Evolutionary conservation across 2,888 invertebrate genomes (phyloP), one percentile per base, ranked within the genome.

Genomic region (Lingula anatina): DNA sequence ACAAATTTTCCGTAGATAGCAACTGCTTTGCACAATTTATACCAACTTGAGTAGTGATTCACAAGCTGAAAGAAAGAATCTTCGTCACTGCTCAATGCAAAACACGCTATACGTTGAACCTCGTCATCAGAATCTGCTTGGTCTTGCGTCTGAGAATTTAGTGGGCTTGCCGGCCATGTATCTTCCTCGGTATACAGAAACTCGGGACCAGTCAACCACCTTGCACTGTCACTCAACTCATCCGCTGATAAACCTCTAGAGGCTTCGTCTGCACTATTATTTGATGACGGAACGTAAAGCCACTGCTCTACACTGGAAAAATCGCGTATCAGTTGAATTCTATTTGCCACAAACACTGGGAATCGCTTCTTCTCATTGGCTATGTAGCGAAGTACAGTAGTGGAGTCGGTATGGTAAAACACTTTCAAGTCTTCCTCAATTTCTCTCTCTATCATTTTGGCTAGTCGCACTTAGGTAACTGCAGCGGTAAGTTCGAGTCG

Each of bases 401-500:
- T 39, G 20, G n/a, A 31, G 15, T 31, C 31, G 7, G 31, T 31
- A 15, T 31, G 31, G 31, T 31, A 31, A 9, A 15, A 9, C 7
- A 31, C 31, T 12, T 9, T 31, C 9, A 12, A 9, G 15, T 9
- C 9, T 31, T 12, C 15, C 31, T 31, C 9, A 12, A 41, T 20
- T 24, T 41, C 41, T 5, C 26, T 27, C 9, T 20, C 12, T 9
- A 44, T 15, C 7, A 44, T 5, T 3, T 18, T 4, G 18, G 18
- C 31, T 5, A 44, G 24, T 5, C 44, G 27, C n/a, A 26, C 31
- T 15, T 37, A 21, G 38, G 38, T 18, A 20, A 26, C 25, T 18
- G 36, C 36, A n/a, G 37, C 38, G 4, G 36, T 7, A 7, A 46
- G 24, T 18, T 46, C 46, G 7, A 46, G 46, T 21, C 38, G 9